phyloP scores from a whole-genome alignment of 2,888 invertebrate species.

The Torymus tubicola region DNA sequence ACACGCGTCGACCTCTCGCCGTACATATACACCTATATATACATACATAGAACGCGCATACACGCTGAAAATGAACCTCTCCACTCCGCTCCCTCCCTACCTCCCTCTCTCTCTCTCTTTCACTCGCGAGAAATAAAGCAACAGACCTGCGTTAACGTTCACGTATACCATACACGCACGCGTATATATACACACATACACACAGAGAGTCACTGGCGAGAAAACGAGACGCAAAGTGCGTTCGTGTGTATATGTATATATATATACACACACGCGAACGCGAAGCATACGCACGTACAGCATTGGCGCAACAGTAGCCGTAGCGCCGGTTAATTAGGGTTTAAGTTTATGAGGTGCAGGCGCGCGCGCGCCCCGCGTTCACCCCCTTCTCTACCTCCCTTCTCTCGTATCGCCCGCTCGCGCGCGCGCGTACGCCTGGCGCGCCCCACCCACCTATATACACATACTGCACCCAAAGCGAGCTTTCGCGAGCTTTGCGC shows the following conservation, averaged over 20 bases:
- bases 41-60: no score
- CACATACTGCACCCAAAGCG: constrained; percentile 35
- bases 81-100: no score
- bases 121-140: constrained; percentile 15
- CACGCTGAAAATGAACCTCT: no score
- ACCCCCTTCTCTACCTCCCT: constrained; percentile 58
- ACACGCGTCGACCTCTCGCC: constrained; percentile 3
- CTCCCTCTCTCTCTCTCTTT: no score
- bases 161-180: constrained; percentile 12
- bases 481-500: constrained; percentile 62
- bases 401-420: constrained; percentile 40
- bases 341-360: constrained; percentile 77
- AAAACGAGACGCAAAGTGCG: constrained; percentile 46
- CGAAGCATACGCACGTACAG: constrained; percentile 41
- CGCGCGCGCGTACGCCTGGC: constrained; percentile 27
- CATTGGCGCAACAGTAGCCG: constrained; percentile 74
- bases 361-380: constrained; percentile 71
- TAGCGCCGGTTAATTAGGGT: constrained; percentile 77
- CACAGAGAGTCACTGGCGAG: constrained; percentile 52
- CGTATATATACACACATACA: constrained; percentile 23
- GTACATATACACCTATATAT: no score
- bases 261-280: constrained; percentile 48
- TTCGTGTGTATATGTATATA: constrained; percentile 4
- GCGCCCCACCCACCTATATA: constrained; percentile 2
- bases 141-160: constrained; percentile 51